phyloP scores from a whole-genome alignment of 1,140 invertebrate species.

The Drosophila baimaii region DNA sequence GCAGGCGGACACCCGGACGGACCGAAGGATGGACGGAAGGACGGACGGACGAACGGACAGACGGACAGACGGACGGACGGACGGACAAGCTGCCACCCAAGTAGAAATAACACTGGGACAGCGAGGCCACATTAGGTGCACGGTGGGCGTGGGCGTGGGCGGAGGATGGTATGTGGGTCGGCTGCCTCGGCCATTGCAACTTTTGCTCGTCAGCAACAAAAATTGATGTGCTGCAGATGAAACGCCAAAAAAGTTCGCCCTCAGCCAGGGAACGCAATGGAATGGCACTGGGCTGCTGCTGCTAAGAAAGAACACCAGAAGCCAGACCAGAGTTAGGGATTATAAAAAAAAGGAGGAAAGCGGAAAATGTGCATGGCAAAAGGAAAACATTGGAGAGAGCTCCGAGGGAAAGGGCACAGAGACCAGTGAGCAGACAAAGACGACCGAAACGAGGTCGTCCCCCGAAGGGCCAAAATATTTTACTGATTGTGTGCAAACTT shows the following conservation, averaged over 20 bases:
- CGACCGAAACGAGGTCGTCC: conserved; percentile 77
- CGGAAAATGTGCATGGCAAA: conserved; percentile 76
- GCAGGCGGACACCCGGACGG: conserved; percentile 41
- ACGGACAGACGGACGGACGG: conserved; percentile 7
- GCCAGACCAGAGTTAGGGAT: conserved; percentile 77
- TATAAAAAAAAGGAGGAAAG: conserved; percentile 67
- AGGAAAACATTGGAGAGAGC: conserved; percentile 71
- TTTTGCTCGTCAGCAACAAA: conserved; percentile 83
- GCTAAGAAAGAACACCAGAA: conserved; percentile 68
- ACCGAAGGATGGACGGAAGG: conserved; percentile 10
- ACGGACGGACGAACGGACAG: conserved; percentile 44
- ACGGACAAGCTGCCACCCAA: conserved; percentile 70
- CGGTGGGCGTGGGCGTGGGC: background rate
- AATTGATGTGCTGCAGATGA: conserved; percentile 83
- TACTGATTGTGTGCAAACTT: conserved; percentile 83
- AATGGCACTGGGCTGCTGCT: conserved; percentile 27
- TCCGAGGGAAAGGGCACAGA: conserved; percentile 17
- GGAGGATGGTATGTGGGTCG: conserved; percentile 33
- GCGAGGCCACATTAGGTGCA: conserved; percentile 46
- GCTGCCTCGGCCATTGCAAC: conserved; percentile 68
- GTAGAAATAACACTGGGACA: conserved; percentile 75
- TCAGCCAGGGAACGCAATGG: conserved; percentile 50
- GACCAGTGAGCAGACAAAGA: conserved; percentile 65
- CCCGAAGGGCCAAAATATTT: conserved; percentile 81
- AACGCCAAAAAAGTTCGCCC: conserved; percentile 82